A percentile compares a stretch with the other conserved stretches of the same genome.
These are phyloP conservation scores for Torymus aiolomorphi DNA, from an alignment of 2,888 invertebrate species.

Conservation along the genomic window DNA sequence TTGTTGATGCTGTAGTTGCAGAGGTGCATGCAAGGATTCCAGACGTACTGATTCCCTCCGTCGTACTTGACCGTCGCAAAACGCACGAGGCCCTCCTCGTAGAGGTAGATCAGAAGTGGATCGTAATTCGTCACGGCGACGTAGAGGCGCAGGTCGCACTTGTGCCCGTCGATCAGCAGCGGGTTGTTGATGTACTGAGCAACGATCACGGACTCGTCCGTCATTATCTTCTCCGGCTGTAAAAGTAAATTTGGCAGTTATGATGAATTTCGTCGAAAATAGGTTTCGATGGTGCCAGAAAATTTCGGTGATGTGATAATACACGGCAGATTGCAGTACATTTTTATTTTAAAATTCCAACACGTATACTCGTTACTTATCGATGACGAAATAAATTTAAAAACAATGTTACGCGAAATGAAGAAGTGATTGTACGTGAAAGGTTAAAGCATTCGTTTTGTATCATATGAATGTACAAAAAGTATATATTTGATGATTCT, in stretches of 20 bases:
- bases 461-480: no score
- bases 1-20: slow-evolving; percentile 99
- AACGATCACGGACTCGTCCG: slow-evolving; percentile 93
- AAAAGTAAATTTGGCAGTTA: slow-evolving; percentile 61
- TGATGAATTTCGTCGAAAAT: no score
- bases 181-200: slow-evolving; percentile 93
- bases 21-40: slow-evolving; percentile 97
- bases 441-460: no score
- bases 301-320: no score
- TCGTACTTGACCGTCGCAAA: slow-evolving; percentile 97
- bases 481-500: no score
- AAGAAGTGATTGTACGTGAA: no score
- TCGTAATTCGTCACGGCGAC: slow-evolving; percentile 96
- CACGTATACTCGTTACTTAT: no score
- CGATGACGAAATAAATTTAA: no score
- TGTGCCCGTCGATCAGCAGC: slow-evolving; percentile 92
- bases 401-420: no score
- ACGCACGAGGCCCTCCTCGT: slow-evolving; percentile 96
- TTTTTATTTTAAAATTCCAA: no score
- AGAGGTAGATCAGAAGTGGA: slow-evolving; percentile 94
- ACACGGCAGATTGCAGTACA: no score
- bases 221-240: slow-evolving; percentile 91
- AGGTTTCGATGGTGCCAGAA: no score
- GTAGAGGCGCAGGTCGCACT: slow-evolving; percentile 96
- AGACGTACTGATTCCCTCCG: slow-evolving; percentile 92